These are phyloP conservation scores for Pelochelys cantorii DNA, from an alignment of 2,797 vertebrate species.

Conservation along the genomic window DNA sequence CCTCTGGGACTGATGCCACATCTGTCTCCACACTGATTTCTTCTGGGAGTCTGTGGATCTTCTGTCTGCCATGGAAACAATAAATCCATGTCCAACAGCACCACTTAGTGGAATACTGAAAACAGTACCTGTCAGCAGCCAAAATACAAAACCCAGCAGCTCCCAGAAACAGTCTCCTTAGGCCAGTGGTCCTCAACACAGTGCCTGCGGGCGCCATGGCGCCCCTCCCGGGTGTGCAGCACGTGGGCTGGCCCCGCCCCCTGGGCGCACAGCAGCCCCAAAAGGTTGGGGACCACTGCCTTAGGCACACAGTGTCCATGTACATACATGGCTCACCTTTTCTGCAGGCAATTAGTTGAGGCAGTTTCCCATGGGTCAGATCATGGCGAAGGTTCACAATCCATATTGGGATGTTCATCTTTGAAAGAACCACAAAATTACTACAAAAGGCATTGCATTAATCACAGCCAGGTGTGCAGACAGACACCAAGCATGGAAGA, in stretches of 20 bases:
- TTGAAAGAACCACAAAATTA: background rate
- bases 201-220: no score
- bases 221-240: no score
- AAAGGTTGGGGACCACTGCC: no score
- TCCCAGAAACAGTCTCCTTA: background rate
- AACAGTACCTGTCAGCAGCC: background rate
- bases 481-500: background rate
- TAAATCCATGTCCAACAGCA: background rate
- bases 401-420: slow-evolving; percentile 95
- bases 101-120: background rate
- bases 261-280: no score
- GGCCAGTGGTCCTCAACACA: no score
- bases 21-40: background rate
- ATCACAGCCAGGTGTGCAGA: background rate
- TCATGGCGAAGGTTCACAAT: slow-evolving; percentile 93
- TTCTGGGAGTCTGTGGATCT: background rate
- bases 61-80: background rate
- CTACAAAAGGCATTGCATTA: accelerated
- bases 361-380: slow-evolving; percentile 92
- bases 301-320: background rate
- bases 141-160: background rate
- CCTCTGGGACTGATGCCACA: background rate
- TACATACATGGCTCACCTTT: slow-evolving; percentile 82
- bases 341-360: slow-evolving; percentile 88
- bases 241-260: no score